These are phyloP conservation scores for Allacma fusca DNA, from an alignment of 2,888 invertebrate species.

Conservation along the genomic window DNA sequence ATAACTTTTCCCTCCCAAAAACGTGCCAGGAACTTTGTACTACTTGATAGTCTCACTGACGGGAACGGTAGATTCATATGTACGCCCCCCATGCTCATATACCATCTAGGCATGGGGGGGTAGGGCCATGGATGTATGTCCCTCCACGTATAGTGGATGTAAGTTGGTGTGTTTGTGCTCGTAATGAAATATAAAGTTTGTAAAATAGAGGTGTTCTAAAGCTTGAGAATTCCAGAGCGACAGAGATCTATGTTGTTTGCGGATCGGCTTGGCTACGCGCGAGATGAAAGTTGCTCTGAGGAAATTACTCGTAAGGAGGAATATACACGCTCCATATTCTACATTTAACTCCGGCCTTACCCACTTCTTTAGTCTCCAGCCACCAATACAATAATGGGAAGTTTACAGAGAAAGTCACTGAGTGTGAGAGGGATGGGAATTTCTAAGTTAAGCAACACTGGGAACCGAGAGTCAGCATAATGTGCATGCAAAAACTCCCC, in stretches of 20 bases:
- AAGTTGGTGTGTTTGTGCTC: neutral
- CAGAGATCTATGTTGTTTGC: conserved; percentile 42
- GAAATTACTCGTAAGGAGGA: conserved; percentile 10
- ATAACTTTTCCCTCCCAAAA: too few species aligned
- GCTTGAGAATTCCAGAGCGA: conserved; percentile 31
- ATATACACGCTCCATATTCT: conserved; percentile 19
- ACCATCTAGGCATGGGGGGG: too few species aligned
- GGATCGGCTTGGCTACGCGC: conserved; percentile 23
- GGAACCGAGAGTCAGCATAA: neutral
- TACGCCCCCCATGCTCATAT: too few species aligned
- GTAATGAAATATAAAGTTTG: conserved; percentile 42
- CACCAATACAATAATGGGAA: conserved; percentile 8
- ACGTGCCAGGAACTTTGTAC: too few species aligned
- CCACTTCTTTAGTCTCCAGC: conserved; percentile 4
- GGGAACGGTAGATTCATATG: too few species aligned
- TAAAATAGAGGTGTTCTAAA: conserved; percentile 30
- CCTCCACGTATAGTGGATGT: too few species aligned
- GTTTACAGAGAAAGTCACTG: neutral
- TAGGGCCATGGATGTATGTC: too few species aligned
- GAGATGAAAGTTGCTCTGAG: conserved; percentile 24
- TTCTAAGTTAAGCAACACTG: conserved; percentile 6
- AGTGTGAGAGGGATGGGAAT: neutral
- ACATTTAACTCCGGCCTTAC: neutral
- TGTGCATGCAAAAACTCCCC: neutral
- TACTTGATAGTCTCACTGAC: too few species aligned